These are phyloP conservation scores for Gymnoscopelus microlampas DNA, from an alignment of 2,797 vertebrate genomes.

Conservation along the genomic window DNA sequence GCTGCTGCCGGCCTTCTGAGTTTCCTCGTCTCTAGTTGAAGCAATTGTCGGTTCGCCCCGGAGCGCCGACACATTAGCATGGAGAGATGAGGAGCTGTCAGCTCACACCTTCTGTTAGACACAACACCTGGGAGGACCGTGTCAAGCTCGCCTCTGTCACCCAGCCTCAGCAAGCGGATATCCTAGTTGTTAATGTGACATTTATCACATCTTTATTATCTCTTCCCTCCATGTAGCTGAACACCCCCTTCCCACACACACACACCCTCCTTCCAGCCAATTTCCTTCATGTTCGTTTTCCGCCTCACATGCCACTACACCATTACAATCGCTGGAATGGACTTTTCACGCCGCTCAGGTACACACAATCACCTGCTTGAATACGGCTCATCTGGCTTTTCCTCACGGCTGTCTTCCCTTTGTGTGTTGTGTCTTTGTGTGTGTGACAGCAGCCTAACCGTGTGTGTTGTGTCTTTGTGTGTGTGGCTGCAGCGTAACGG, in stretches of 20 bases:
- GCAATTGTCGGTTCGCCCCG: conserved; percentile 41
- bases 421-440: too few species aligned
- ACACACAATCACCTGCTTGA: conserved; percentile 10
- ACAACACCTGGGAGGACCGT: conserved; percentile 41
- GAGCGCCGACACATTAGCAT: conserved; percentile 57
- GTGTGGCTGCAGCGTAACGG: neutral
- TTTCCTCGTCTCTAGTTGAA: conserved; percentile 37
- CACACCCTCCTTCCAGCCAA: conserved; percentile 23
- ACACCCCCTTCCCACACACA: conserved; percentile 4
- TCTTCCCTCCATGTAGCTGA: neutral
- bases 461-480: neutral
- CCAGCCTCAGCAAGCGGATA: neutral
- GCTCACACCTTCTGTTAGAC: conserved; percentile 23
- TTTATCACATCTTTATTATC: conserved; percentile 58
- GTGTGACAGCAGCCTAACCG: too few species aligned
- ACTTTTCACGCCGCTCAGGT: conserved; percentile 27
- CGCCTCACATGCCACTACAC: conserved; percentile 25
- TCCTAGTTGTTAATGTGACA: conserved; percentile 44
- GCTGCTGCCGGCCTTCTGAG: conserved; percentile 28
- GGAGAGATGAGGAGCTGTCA: conserved; percentile 52
- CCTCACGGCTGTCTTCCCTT: conserved; percentile 24
- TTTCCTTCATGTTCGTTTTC: conserved; percentile 14
- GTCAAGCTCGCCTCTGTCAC: conserved; percentile 21
- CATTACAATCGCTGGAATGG: conserved; percentile 41
- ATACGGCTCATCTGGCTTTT: neutral